phyloP scores from a whole-genome alignment of 2,888 invertebrate species.

The Dicyrtoma fusca region DNA sequence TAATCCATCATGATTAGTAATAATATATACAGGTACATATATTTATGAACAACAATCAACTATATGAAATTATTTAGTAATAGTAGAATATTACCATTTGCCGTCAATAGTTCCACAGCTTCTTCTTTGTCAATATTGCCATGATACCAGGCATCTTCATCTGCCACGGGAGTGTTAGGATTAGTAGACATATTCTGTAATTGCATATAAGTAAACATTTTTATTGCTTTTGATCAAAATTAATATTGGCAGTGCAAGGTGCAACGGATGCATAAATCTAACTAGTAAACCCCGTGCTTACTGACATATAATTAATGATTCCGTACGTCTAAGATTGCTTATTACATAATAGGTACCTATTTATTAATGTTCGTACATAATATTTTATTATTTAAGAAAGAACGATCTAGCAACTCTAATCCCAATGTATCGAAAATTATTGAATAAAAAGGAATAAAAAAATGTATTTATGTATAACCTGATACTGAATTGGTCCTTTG shows the following conservation, averaged over 20 bases:
- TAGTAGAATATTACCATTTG: conserved; percentile 65
- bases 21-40: background rate
- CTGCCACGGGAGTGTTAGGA: conserved; percentile 60
- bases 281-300: too few species aligned
- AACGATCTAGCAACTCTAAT: too few species aligned
- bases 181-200: conserved; percentile 27
- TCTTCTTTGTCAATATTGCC: conserved; percentile 75
- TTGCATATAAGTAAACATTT: background rate
- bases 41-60: background rate
- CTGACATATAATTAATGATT: too few species aligned
- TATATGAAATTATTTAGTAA: background rate
- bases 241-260: background rate
- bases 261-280: background rate
- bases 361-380: too few species aligned
- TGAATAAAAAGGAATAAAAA: too few species aligned
- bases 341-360: too few species aligned
- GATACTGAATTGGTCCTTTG: too few species aligned
- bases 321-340: too few species aligned
- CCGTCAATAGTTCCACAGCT: conserved; percentile 70
- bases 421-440: too few species aligned
- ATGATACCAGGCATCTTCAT: conserved; percentile 81
- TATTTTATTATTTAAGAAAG: too few species aligned
- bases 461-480: too few species aligned
- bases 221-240: background rate
- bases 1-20: too few species aligned